phyloP scores from a whole-genome alignment of 64 coral and sea anemone species.

The Pachyseris speciosa region DNA sequence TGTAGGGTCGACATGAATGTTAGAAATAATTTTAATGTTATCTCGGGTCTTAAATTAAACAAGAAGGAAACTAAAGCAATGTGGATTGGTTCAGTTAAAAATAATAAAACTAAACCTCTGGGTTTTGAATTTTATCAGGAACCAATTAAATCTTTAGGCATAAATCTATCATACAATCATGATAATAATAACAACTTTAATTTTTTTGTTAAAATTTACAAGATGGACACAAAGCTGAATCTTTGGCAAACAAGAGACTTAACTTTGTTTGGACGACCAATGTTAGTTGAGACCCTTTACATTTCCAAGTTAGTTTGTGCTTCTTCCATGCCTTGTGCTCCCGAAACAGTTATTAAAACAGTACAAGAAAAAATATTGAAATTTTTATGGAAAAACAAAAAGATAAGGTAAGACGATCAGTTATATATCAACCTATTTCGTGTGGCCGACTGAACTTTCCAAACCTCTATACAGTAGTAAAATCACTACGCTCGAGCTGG shows the following conservation, averaged over 20 bases:
- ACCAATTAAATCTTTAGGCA: too few relatives aligned
- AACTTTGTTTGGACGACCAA: neutral
- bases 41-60: too few relatives aligned
- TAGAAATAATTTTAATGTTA: too few relatives aligned
- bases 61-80: too few relatives aligned
- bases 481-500: conserved; percentile 10
- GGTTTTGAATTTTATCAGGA: too few relatives aligned
- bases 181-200: too few relatives aligned
- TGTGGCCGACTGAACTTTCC: neutral
- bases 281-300: neutral
- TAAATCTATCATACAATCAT: too few relatives aligned
- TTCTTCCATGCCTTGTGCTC: neutral
- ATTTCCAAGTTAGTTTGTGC: neutral
- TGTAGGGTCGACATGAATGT: too few relatives aligned
- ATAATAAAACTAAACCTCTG: too few relatives aligned
- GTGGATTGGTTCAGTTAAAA: too few relatives aligned
- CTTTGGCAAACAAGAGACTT: neutral
- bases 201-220: neutral
- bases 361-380: neutral
- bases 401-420: neutral
- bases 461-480: neutral
- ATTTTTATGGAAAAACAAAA: neutral
- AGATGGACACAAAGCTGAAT: neutral
- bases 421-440: neutral
- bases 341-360: neutral